Percentiles rank a stretch among this genome's conserved stretches.
Conservation (phyloP, 37 sponge, comb jelly and placozoan species). For the Tethya wilhelma region DNA sequence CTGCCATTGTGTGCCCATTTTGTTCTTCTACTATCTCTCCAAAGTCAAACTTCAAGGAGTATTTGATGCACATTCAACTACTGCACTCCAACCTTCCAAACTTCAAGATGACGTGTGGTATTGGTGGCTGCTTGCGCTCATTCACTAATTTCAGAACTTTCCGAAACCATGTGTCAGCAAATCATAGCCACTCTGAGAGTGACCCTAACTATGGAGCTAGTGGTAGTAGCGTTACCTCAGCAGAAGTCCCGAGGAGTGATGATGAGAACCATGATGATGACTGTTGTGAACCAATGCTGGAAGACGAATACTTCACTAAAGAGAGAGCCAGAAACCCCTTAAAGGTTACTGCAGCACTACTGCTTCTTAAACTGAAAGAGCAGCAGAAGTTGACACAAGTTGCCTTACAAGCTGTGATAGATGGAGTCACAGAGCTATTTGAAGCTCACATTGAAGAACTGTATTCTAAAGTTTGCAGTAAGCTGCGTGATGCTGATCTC, state of each 20-base stretch:
- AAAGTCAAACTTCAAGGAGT: no score
- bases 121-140: conserved; percentile 24
- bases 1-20: no score
- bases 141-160: conserved; percentile 28
- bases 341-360: conserved; percentile 1
- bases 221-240: not conserved
- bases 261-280: not conserved
- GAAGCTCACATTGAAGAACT: not conserved
- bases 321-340: not conserved
- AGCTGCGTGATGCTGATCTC: not conserved
- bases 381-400: not conserved
- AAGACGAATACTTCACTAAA: no score
- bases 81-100: conserved; percentile 4
- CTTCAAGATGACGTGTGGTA: conserved; percentile 24
- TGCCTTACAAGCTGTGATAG: not conserved
- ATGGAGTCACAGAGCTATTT: not conserved
- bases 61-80: no score
- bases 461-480: not conserved
- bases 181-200: not conserved
- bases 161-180: conserved; percentile 23
- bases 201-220: not conserved
- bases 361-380: conserved; percentile 23
- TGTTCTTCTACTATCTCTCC: no score
- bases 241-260: not conserved
- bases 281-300: no score